These are phyloP conservation scores for Cheilosia pagana DNA, from an alignment of 2,888 invertebrate species.

Conservation along the genomic window DNA sequence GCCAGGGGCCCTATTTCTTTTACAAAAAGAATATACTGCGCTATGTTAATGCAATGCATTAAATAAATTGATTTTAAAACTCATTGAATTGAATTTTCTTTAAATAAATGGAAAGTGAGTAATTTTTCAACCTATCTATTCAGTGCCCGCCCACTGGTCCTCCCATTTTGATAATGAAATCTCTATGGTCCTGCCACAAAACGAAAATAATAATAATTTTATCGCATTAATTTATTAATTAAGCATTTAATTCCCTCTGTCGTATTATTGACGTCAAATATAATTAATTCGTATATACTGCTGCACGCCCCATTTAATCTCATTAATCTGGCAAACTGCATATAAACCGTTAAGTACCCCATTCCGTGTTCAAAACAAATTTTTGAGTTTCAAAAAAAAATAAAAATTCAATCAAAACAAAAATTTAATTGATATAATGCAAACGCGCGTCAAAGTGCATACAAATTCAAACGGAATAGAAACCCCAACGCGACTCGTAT, in stretches of 20 bases:
- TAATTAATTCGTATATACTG: slow-evolving; percentile 20
- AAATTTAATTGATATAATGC: slow-evolving; percentile 39
- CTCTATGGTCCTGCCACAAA: background rate
- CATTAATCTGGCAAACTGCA: slow-evolving; percentile 16
- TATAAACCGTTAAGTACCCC: background rate
- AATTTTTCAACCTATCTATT: no score
- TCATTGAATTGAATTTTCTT: no score
- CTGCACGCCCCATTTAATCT: slow-evolving; percentile 30
- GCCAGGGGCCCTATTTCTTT: no score
- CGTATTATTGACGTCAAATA: slow-evolving; percentile 23
- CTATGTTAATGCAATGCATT: no score
- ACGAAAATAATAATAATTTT: slow-evolving; percentile 15
- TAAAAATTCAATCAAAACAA: background rate
- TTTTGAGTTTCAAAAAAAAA: background rate
- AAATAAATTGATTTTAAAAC: no score
- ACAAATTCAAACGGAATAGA: slow-evolving; percentile 39
- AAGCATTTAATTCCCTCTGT: slow-evolving; percentile 27
- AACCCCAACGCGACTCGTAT: slow-evolving; percentile 22
- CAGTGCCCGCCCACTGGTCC: no score
- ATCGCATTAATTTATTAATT: slow-evolving; percentile 19
- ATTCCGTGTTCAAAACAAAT: background rate
- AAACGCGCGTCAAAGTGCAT: background rate
- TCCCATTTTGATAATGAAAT: no score
- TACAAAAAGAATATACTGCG: no score
- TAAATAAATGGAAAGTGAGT: no score